phyloP scores from a whole-genome alignment of 2,113 vertebrate genomes.

The Hypocryptadius cinnamomeus region DNA sequence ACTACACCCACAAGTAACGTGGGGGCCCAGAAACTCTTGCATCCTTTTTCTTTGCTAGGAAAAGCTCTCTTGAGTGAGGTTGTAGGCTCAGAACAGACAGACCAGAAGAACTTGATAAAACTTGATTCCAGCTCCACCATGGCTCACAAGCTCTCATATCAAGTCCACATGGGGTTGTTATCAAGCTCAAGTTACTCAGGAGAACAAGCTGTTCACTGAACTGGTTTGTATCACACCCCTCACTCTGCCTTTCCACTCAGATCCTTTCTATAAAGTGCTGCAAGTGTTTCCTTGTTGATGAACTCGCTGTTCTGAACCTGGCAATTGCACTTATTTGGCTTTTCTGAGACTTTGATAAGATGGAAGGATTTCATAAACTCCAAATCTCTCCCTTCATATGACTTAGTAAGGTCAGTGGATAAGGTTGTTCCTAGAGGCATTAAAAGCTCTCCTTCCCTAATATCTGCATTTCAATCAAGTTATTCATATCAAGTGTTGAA shows the following conservation, averaged over 20 bases:
- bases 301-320: neutral
- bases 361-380: neutral
- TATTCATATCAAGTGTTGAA: neutral
- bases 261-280: neutral
- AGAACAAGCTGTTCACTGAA: neutral
- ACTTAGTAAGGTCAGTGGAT: neutral
- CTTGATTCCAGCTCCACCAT: neutral
- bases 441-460: neutral
- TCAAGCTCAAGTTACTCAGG: neutral
- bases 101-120: neutral
- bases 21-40: neutral
- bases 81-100: neutral
- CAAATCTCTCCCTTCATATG: neutral
- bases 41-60: neutral
- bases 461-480: neutral
- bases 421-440: neutral
- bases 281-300: neutral
- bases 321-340: neutral
- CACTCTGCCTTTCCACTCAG: neutral
- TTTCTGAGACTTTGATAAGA: slow-evolving; percentile 8
- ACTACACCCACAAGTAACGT: neutral
- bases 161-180: neutral
- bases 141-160: neutral
- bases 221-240: neutral
- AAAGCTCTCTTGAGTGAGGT: neutral